Evolutionary conservation across 1,140 invertebrate species (phyloP).

Genomic region (Homarus americanus): DNA sequence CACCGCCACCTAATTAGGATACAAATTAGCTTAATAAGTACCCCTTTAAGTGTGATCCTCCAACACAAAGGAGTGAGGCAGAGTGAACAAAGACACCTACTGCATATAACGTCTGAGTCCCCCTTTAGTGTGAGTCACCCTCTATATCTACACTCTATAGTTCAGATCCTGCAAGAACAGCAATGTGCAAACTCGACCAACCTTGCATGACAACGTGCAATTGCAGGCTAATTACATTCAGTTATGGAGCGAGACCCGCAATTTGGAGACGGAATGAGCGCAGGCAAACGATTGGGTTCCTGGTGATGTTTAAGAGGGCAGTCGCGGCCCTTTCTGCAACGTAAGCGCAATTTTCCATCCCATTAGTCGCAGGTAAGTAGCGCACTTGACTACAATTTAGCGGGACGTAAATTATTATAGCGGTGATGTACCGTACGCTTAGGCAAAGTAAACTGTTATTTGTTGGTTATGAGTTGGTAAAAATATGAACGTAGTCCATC

Average conservation of each 20-base stretch:
- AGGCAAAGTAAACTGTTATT: not conserved
- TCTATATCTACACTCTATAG: too few species aligned
- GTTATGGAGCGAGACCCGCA: not conserved
- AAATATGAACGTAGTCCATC: not conserved
- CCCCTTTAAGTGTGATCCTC: not conserved
- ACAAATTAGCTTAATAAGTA: not conserved
- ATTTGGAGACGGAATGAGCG: conserved; percentile 21
- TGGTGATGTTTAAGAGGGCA: conserved; percentile 4
- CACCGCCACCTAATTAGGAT: not conserved
- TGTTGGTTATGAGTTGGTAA: not conserved
- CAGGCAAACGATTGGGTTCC: conserved; percentile 17
- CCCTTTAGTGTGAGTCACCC: too few species aligned
- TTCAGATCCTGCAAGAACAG: not conserved
- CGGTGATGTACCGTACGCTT: not conserved
- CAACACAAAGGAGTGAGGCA: too few species aligned
- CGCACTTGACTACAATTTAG: conserved; percentile 14
- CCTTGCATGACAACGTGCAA: conserved; percentile 35
- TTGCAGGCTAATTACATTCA: conserved; percentile 26
- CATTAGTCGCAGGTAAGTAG: conserved; percentile 21
- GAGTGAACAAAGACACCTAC: too few species aligned
- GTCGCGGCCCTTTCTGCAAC: not conserved
- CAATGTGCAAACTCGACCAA: conserved; percentile 14
- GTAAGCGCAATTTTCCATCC: conserved; percentile 10
- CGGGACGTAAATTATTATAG: not conserved
- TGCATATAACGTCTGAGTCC: not conserved